These are phyloP conservation scores for Chymomyza amoena DNA, from an alignment of 2,888 invertebrate species.

Conservation along the genomic window DNA sequence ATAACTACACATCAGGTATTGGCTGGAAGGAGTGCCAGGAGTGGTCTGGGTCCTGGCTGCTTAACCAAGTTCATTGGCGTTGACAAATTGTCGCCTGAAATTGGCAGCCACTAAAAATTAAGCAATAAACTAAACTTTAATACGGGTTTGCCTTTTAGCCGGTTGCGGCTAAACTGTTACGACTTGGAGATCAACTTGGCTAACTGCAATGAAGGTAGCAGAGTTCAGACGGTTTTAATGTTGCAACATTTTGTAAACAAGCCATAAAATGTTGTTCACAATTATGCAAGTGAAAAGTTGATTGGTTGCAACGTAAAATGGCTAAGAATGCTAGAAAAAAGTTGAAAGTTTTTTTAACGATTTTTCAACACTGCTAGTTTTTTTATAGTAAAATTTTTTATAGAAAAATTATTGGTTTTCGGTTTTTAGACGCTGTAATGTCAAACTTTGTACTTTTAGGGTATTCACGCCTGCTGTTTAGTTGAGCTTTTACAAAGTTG, in stretches of 20 bases:
- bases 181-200: not conserved
- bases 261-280: not conserved
- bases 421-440: too few relatives aligned
- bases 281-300: not conserved
- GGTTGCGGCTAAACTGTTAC: constrained; percentile 2
- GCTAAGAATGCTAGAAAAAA: too few relatives aligned
- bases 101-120: constrained; percentile 71
- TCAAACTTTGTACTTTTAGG: too few relatives aligned
- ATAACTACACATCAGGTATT: constrained; percentile 42
- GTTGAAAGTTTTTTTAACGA: too few relatives aligned
- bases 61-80: not conserved
- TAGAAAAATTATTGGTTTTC: too few relatives aligned
- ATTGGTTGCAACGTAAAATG: not conserved
- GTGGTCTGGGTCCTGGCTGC: not conserved
- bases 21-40: not conserved
- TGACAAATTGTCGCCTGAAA: constrained; percentile 60
- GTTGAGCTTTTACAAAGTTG: too few relatives aligned
- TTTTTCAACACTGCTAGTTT: too few relatives aligned
- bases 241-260: not conserved
- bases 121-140: constrained; percentile 66
- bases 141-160: constrained; percentile 35
- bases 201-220: not conserved
- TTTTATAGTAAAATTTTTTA: too few relatives aligned
- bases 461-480: too few relatives aligned
- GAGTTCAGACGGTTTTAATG: not conserved